Conservation (phyloP, 53 echinoderm and acorn worm species). For the Crossaster papposus region DNA sequence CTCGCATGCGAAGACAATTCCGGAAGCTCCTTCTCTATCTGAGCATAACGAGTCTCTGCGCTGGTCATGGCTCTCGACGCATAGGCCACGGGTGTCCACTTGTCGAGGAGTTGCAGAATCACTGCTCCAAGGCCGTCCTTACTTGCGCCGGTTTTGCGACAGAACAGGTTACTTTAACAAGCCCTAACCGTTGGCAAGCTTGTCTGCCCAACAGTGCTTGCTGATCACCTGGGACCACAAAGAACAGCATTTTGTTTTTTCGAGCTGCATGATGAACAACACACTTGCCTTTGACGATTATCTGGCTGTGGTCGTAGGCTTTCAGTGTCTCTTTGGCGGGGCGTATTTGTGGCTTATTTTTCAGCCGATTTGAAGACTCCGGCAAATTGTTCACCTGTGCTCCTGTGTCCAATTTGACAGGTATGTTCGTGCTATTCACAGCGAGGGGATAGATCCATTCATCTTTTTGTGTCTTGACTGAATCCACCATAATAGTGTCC, state of each 20-base stretch:
- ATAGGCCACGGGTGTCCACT: conserved; percentile 58
- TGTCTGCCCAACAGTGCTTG: conserved; percentile 35
- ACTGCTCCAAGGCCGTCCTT: conserved; percentile 59
- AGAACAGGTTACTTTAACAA: conserved; percentile 32
- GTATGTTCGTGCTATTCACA: conserved; percentile 18
- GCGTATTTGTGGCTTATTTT: conserved; percentile 15
- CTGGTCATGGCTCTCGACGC: conserved; percentile 40
- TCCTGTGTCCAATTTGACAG: conserved; percentile 7
- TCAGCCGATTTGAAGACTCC: conserved; percentile 8
- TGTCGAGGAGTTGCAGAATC: conserved; percentile 41
- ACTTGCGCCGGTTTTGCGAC: conserved; percentile 52
- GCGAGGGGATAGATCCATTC: conserved; percentile 24
- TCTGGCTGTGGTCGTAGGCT: conserved; percentile 40
- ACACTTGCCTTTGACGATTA: conserved; percentile 34
- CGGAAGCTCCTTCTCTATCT: conserved; percentile 66
- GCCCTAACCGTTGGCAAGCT: conserved; percentile 11
- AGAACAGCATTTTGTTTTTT: conserved; percentile 29
- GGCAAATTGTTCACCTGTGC: conserved; percentile 26
- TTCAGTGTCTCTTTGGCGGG: conserved; percentile 3
- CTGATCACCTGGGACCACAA: conserved; percentile 18
- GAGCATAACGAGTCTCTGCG: conserved; percentile 50
- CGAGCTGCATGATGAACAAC: conserved; percentile 1
- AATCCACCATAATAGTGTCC: conserved; percentile 11
- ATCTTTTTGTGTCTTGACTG: conserved; percentile 14
- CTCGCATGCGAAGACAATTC: conserved; percentile 57